Evolutionary conservation across 2,797 vertebrate genomes (phyloP).

Genomic region (Corythornis leucogaster): DNA sequence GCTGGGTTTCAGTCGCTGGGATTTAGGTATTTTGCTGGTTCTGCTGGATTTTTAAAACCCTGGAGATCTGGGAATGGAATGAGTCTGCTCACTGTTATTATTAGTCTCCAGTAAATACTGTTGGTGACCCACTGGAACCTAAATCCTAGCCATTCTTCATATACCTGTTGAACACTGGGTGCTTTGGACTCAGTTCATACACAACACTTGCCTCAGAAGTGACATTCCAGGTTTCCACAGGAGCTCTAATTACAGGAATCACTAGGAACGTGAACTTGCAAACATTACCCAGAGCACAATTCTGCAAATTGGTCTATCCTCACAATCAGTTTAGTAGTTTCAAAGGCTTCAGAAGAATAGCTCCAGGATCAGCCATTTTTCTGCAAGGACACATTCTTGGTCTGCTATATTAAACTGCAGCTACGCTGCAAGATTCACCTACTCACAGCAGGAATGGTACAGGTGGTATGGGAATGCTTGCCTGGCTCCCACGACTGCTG

Average conservation of each 20-base stretch:
- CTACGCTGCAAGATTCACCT: neutral
- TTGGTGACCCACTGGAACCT: slow-evolving; percentile 10
- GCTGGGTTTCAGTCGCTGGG: slow-evolving; percentile 44
- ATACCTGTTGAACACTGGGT: neutral
- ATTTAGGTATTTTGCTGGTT: slow-evolving; percentile 68
- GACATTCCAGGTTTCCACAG: neutral
- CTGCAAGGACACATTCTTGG: neutral
- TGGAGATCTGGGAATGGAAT: slow-evolving; percentile 34
- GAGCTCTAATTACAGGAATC: neutral
- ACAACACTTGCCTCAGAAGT: neutral
- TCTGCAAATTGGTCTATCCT: neutral
- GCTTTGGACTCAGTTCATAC: slow-evolving; percentile 21
- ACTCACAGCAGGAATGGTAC: neutral
- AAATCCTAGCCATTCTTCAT: neutral
- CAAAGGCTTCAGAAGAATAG: neutral
- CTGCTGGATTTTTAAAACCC: slow-evolving; percentile 70
- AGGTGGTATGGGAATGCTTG: neutral
- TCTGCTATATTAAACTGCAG: neutral
- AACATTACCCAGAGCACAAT: neutral
- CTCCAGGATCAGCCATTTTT: neutral
- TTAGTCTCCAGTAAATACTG: slow-evolving; percentile 32
- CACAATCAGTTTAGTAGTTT: neutral
- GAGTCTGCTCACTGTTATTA: slow-evolving; percentile 46
- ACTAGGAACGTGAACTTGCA: neutral
- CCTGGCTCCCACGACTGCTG: neutral